Evolutionary conservation across 2,113 vertebrate species (phyloP).

Genomic region (Felis chaus): DNA sequence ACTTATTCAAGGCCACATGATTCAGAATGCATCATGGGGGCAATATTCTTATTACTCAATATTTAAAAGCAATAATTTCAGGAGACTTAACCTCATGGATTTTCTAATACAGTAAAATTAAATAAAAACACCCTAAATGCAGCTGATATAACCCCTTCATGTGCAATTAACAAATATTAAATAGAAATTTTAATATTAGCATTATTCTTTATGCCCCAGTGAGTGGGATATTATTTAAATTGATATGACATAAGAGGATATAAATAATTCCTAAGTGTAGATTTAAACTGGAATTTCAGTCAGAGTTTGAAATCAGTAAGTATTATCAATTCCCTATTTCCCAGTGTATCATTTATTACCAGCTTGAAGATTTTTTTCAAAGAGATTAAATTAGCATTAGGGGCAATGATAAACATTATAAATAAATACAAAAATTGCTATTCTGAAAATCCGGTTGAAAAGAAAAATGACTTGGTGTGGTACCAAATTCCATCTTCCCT

Average conservation of each 20-base stretch:
- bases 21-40: slow-evolving; percentile 74
- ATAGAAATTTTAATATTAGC: slow-evolving; percentile 87
- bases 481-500: slow-evolving; percentile 73
- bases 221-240: slow-evolving; percentile 87
- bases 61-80: slow-evolving; percentile 87
- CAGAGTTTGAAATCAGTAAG: slow-evolving; percentile 84
- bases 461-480: slow-evolving; percentile 75
- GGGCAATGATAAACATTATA: slow-evolving; percentile 84
- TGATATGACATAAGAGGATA: slow-evolving; percentile 87
- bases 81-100: slow-evolving; percentile 83
- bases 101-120: slow-evolving; percentile 86
- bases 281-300: slow-evolving; percentile 85
- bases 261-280: slow-evolving; percentile 89
- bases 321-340: slow-evolving; percentile 86
- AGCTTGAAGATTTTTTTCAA: slow-evolving; percentile 81
- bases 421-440: slow-evolving; percentile 83
- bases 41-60: slow-evolving; percentile 83
- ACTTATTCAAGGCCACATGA: slow-evolving; percentile 76
- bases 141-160: slow-evolving; percentile 83
- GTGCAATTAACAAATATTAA: slow-evolving; percentile 88
- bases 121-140: slow-evolving; percentile 82
- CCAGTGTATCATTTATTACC: slow-evolving; percentile 84
- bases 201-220: slow-evolving; percentile 84
- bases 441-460: slow-evolving; percentile 78
- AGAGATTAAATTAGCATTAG: slow-evolving; percentile 83